These are phyloP conservation scores for Tyto alba DNA, from an alignment of 2,113 vertebrate genomes.

Conservation along the genomic window DNA sequence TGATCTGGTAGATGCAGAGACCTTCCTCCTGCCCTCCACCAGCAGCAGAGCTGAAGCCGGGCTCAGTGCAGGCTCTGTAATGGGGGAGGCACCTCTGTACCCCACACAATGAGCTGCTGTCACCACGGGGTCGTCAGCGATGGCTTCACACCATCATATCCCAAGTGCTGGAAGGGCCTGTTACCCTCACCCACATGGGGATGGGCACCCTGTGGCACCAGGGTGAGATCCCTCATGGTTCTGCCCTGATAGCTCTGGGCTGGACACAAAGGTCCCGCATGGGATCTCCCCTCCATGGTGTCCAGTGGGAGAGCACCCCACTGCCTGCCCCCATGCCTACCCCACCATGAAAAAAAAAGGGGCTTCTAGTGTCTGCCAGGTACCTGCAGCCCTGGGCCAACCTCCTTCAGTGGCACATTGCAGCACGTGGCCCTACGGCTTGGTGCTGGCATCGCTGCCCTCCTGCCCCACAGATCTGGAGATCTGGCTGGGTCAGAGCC, in stretches of 20 bases:
- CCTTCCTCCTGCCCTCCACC: neutral
- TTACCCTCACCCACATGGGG: neutral
- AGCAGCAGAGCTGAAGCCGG: fast-evolving
- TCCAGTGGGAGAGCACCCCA: neutral
- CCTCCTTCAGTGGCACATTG: too few relatives aligned
- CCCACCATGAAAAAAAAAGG: neutral
- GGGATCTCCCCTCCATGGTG: neutral
- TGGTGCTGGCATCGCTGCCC: neutral
- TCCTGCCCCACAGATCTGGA: neutral
- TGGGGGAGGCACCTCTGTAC: neutral
- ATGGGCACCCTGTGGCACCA: fast-evolving
- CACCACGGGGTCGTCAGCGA: neutral
- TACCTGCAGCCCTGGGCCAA: neutral
- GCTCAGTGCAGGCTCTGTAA: neutral
- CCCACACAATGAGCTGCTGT: neutral
- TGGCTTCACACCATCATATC: neutral
- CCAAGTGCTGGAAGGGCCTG: neutral
- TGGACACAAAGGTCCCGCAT: neutral
- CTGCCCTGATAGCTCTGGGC: neutral
- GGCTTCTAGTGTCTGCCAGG: neutral
- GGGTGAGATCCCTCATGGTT: neutral
- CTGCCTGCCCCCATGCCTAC: neutral
- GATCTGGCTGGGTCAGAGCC: neutral
- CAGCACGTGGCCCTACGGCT: neutral
- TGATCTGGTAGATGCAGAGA: neutral